Evolutionary conservation across 2,888 invertebrate genomes (phyloP).

Genomic region (Girardia tigrina): DNA sequence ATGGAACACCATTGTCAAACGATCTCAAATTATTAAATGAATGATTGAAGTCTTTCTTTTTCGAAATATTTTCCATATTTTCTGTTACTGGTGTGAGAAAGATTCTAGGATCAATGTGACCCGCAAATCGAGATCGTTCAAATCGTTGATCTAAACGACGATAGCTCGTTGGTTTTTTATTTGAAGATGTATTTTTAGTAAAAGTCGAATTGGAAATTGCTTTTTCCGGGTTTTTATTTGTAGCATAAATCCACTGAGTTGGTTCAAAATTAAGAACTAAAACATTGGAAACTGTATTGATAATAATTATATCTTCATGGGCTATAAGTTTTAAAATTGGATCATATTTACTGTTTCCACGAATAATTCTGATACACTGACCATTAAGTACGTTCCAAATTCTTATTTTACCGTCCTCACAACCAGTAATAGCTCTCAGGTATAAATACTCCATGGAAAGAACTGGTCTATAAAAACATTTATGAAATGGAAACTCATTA

Average conservation of each 20-base stretch:
- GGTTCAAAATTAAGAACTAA: slow-evolving; percentile 48
- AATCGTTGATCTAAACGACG: neutral
- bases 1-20: neutral
- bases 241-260: slow-evolving; percentile 46
- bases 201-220: neutral
- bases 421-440: slow-evolving; percentile 48
- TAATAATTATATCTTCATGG: slow-evolving; percentile 45
- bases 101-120: neutral
- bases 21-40: neutral
- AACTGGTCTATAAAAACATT: too few relatives aligned
- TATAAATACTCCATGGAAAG: slow-evolving; percentile 47
- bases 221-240: slow-evolving; percentile 28
- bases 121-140: neutral
- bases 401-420: slow-evolving; percentile 47
- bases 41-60: neutral
- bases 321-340: slow-evolving; percentile 46
- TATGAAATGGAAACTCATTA: too few relatives aligned
- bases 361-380: slow-evolving; percentile 49
- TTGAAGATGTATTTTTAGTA: neutral
- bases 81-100: neutral
- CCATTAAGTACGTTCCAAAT: slow-evolving; percentile 50
- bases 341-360: slow-evolving; percentile 49
- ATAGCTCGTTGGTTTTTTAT: neutral
- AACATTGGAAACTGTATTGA: slow-evolving; percentile 45
- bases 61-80: neutral